Conservation (phyloP, 2,113 vertebrate species). For the Neogobius melanostomus region DNA sequence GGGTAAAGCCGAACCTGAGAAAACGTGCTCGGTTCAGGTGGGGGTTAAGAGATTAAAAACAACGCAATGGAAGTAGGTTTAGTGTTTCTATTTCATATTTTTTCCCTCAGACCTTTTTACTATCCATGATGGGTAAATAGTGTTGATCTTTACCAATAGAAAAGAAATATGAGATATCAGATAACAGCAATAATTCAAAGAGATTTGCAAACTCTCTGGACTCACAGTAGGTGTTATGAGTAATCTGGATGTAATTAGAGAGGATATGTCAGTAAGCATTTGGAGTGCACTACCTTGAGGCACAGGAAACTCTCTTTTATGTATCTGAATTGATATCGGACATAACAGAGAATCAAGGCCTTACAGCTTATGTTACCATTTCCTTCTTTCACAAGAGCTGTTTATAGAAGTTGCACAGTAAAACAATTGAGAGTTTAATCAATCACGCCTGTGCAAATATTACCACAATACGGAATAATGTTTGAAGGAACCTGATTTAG, state of each 20-base stretch:
- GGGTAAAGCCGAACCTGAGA: no score
- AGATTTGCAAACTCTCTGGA: background rate
- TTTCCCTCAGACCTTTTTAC: no score
- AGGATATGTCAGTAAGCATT: constrained; percentile 32
- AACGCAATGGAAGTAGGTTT: no score
- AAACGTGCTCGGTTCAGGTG: no score
- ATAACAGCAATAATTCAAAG: no score
- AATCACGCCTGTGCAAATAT: constrained; percentile 21
- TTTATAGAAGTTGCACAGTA: constrained; percentile 54
- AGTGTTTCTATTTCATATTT: no score
- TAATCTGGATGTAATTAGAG: constrained; percentile 45
- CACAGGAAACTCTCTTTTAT: constrained; percentile 66
- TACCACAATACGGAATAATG: constrained; percentile 25
- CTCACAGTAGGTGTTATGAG: constrained; percentile 50
- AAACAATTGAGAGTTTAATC: constrained; percentile 50
- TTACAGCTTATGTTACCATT: constrained; percentile 56
- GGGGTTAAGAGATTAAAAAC: no score
- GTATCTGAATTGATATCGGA: constrained; percentile 66
- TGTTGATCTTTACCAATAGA: no score
- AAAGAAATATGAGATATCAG: no score
- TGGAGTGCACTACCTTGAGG: constrained; percentile 49
- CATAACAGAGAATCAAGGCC: constrained; percentile 55
- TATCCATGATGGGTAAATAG: no score
- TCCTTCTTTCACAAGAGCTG: constrained; percentile 65
- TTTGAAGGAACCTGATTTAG: constrained; percentile 22